Evolutionary conservation across 2,888 invertebrate genomes (phyloP), one percentile per base, ranked within the genome.

Genomic region (Coenonympha arcania): DNA sequence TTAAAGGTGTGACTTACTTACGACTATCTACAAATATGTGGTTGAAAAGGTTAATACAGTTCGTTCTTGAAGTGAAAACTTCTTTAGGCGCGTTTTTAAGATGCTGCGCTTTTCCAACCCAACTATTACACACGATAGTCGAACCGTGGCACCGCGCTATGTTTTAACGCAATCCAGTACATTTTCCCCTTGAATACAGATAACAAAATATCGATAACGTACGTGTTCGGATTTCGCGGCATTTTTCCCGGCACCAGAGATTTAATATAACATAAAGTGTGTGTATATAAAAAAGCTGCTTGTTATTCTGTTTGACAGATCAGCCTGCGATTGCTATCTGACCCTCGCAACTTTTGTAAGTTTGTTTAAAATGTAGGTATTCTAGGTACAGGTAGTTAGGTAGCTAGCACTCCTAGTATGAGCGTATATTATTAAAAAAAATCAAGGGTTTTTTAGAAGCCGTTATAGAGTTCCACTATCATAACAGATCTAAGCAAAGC

Each of bases 201-300:
- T 44, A 44, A 44, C 44, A 24, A 16, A 34, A 34, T 31, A 44
- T 34, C 37, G 43, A 37, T 44, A 49, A 42, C 15, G 24, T 39
- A 39, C 39, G 39, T 39, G 39, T 2, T 24, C 39, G 22, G 39
- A 39, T 39, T 39, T 39, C 24, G 13, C 39, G 39, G 24, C 39
- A 22, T 15, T 13, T 13, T 15, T 13, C 22, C 39, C n/a, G 4
- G 8, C 11, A 1, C 4, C 2, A 1, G n/a, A n/a, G n/a, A n/a
- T n/a, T n/a, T n/a, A n/a, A n/a, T n/a, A n/a, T n/a, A n/a, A n/a
- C n/a, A n/a, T n/a, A n/a, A n/a, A n/a, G n/a, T n/a, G n/a, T n/a
- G n/a, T n/a, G 31, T 33, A 16, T 33, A 16, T 46, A 28, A 28
- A 36, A 2, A 11, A 19, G 6, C 6, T 20, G 9, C 9, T 24